Evolutionary conservation across 2,888 invertebrate genomes (phyloP), one percentile per base, ranked within the genome.

Genomic region (Euplexia lucipara): DNA sequence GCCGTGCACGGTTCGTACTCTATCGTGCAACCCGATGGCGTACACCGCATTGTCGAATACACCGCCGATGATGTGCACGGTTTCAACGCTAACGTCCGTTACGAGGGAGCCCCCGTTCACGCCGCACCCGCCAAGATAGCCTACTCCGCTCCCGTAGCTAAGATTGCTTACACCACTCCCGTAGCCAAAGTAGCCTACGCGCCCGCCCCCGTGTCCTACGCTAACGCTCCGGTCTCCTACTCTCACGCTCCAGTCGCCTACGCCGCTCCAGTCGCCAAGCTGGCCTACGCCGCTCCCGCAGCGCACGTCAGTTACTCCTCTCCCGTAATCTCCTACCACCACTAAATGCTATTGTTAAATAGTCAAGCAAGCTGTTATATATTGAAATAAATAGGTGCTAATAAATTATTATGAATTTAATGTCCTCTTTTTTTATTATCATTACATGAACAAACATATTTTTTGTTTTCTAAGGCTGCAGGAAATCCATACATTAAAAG

Each of bases 1-100:
- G 86, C 83, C 67, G 92, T 95, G 41, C 92, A 92, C 44, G 95
- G 95, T 65, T 92, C 90, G 49, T 95, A 95, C 89, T 93, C 95
- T 1, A 5, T 26, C 26, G 26, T 26, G 26, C 56, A 16, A 26
- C 26, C 26, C 26, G 26, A 26, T 26, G 26, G 26, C 5, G 26
- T 26, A 5, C 26, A 26, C 26, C 26, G 26, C 26, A 26, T 26
- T 5, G 26, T 26, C 26, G 26, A 26, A 5, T 26, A 26, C 26
- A 26, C 26, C 26, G 26, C 26, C 5, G 26, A 26, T 5, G 26
- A 26, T 5, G 26, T 26, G 2, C 26, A 26, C 26, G 26, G 26
- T 3, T 26, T 26, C 26, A 26, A 26, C 26, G 26, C 26, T 5
- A 26, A 26, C 26, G 26, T 26, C 3, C 26, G 26, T 5, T 26